Evolutionary conservation across 2,888 invertebrate species (phyloP).

Genomic region (Drosophila engyochracea): DNA sequence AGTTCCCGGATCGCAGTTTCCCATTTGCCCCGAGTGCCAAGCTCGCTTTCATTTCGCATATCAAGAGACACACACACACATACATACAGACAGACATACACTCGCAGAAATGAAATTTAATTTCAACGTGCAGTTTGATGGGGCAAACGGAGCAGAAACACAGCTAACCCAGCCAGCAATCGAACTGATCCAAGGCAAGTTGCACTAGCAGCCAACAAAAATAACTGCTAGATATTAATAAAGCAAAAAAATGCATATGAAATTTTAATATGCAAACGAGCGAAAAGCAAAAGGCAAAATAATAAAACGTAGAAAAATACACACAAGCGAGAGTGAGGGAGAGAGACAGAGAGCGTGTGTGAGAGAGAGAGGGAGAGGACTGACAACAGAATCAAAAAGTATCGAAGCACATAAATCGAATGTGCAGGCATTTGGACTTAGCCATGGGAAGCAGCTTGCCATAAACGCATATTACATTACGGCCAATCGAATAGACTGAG

Average conservation of each 20-base stretch:
- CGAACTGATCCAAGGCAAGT: constrained; percentile 46
- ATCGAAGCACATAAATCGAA: constrained; percentile 60
- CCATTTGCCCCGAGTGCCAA: constrained; percentile 18
- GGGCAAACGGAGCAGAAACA: constrained; percentile 74
- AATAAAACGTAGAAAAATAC: constrained; percentile 46
- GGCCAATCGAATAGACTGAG: constrained; percentile 64
- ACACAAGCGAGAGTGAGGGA: background rate
- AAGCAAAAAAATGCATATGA: constrained; percentile 77
- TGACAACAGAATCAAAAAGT: constrained; percentile 55
- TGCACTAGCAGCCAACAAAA: constrained; percentile 58
- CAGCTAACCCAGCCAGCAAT: constrained; percentile 65
- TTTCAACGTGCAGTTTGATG: constrained; percentile 75
- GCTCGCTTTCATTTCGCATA: constrained; percentile 56
- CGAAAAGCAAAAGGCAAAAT: constrained; percentile 60
- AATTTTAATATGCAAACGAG: constrained; percentile 80
- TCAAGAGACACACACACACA: constrained; percentile 26
- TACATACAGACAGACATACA: constrained; percentile 13
- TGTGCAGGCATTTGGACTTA: constrained; percentile 46
- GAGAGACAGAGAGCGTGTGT: background rate
- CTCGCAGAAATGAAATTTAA: constrained; percentile 68
- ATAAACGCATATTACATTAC: constrained; percentile 66
- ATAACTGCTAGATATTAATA: constrained; percentile 81
- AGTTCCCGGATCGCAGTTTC: constrained; percentile 18
- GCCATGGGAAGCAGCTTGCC: constrained; percentile 51
- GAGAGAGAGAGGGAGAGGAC: background rate